Evolutionary conservation across 2,797 vertebrate species (phyloP), one percentile per base, ranked within the genome.

Genomic region (Chelon auratus): DNA sequence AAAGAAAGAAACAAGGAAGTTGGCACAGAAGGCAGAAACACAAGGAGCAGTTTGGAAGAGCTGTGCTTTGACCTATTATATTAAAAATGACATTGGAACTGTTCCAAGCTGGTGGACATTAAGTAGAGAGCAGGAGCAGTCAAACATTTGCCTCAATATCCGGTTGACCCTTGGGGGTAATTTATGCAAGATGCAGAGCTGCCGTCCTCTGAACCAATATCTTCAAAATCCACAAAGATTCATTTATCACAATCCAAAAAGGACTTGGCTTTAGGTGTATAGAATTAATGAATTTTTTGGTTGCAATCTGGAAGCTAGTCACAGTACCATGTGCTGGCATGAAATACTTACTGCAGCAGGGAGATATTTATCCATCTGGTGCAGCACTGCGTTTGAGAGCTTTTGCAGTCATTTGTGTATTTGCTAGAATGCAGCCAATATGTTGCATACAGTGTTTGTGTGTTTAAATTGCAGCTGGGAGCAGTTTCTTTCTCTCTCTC

Each of bases 191-290:
- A 84, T 77, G 62, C 85, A 78, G 78, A 75, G 71, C 63, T 72
- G 81, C 62, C 39, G 45, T 73, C 83, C 77, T 72, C 62, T 69
- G 75, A 89, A 81, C 77, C 83, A 89, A 92, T 92, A 89, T 89
- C 88, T 84, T 78, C 75, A 87, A 87, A 88, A 89, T 86, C 78
- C 83, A 83, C 78, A 87, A 75, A 78, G 79, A 87, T 87, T 92
- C 63, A 90, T 91, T 91, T 76, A 91, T 89, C 88, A 87, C 78
- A 78, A 76, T 80, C 82, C 86, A 79, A 86, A 85, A 81, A 54
- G 65, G 83, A 82, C 77, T 89, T 91, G 83, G 84, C 91, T 90
- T 88, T 72, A 87, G 82, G 89, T 88, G 78, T 83, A 48, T 61
- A 50, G 72, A 87, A 82, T 87, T 85, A 88, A 91, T 91, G 56